Conservation (phyloP, 2,797 vertebrate species). For the Cyprinella venusta region DNA sequence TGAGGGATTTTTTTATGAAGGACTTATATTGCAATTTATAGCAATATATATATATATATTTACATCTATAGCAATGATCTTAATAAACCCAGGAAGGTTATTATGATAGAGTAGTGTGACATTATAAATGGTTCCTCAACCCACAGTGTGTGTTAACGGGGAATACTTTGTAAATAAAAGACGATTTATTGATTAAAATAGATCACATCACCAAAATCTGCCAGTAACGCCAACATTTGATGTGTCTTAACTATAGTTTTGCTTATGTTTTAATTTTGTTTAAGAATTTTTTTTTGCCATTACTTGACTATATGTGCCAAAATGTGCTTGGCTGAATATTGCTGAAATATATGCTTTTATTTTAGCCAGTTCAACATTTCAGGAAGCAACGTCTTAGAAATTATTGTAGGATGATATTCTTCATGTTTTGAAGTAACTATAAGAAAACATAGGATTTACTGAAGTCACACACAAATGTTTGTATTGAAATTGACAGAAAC, state of each 20-base stretch:
- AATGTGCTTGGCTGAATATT: conserved; percentile 52
- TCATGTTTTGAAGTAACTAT: conserved; percentile 13
- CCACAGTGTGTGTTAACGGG: conserved; percentile 24
- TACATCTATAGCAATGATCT: conserved; percentile 38
- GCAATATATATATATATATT: conserved; percentile 55
- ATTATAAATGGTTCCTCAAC: conserved; percentile 11
- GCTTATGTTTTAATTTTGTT: conserved; percentile 30
- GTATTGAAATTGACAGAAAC: conserved; percentile 35
- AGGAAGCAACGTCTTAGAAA: conserved; percentile 47
- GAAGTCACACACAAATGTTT: conserved; percentile 40
- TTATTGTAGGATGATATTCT: conserved; percentile 37
- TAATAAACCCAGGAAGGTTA: conserved; percentile 22
- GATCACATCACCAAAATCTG: conserved; percentile 15
- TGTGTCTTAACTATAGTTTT: conserved; percentile 45
- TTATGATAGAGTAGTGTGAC: conserved; percentile 26
- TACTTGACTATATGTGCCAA: conserved; percentile 47
- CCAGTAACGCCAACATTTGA: conserved; percentile 21
- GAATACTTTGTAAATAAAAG: conserved; percentile 35
- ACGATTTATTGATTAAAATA: conserved; percentile 40
- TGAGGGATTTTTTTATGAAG: conserved; percentile 37
- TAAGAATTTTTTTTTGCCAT: conserved; percentile 30
- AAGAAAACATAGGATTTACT: conserved; percentile 43
- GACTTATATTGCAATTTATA: conserved; percentile 43
- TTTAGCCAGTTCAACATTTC: conserved; percentile 43
- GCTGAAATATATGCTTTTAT: conserved; percentile 40